These are phyloP conservation scores for Sinocyclocheilus rhinocerous DNA, from an alignment of 2,113 vertebrate species.

Conservation along the genomic window DNA sequence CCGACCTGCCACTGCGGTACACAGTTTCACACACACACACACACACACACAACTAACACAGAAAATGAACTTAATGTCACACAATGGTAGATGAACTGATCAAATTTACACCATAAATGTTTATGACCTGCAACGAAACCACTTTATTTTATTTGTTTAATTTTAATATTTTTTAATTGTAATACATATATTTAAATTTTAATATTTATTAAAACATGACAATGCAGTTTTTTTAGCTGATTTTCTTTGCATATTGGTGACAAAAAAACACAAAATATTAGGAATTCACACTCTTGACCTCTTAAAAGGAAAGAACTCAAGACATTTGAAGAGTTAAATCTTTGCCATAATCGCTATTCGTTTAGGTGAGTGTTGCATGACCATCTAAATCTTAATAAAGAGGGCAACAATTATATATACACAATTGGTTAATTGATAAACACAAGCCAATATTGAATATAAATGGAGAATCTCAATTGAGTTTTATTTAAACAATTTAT, in stretches of 20 bases:
- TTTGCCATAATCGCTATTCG: neutral
- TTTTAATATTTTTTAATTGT: no score
- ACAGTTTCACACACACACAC: slow-evolving; percentile 20
- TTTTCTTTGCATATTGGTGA: neutral
- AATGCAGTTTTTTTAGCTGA: neutral
- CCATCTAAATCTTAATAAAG: neutral
- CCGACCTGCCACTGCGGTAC: slow-evolving; percentile 87
- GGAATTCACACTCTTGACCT: neutral
- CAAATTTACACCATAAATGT: neutral
- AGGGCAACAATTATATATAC: neutral
- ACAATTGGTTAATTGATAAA: neutral
- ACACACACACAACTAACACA: neutral
- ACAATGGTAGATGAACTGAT: neutral
- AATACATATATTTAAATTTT: neutral
- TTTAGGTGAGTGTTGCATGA: neutral
- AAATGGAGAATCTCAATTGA: no score
- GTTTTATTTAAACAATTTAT: no score
- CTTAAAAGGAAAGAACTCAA: neutral
- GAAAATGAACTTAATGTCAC: neutral
- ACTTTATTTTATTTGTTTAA: no score
- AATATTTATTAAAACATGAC: neutral
- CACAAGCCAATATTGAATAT: neutral
- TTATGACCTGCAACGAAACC: neutral
- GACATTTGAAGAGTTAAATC: neutral
- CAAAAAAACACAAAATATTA: neutral